Conservation (phyloP, 2,113 vertebrate genomes). For the Cisticola juncidis region DNA sequence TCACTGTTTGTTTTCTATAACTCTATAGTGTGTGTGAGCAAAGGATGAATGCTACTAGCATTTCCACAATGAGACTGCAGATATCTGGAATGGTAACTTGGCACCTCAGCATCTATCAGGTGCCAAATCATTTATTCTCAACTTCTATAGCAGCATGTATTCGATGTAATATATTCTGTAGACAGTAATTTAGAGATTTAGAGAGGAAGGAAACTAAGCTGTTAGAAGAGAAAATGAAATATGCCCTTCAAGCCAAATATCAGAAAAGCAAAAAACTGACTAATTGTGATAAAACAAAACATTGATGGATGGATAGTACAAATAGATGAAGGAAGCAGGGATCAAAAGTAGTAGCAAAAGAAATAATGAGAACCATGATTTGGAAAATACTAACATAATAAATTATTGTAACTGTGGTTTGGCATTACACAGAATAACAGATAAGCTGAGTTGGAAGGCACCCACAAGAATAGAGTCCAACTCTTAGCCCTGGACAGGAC, state of each 20-base stretch:
- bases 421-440: neutral
- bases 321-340: neutral
- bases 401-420: neutral
- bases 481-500: neutral
- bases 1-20: conserved; percentile 17
- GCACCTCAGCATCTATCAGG: neutral
- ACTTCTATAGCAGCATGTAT: neutral
- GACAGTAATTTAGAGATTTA: conserved; percentile 12
- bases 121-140: conserved; percentile 2
- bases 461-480: fast-evolving
- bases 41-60: neutral
- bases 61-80: conserved; percentile 6
- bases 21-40: neutral
- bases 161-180: neutral
- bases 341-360: neutral
- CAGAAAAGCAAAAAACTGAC: neutral
- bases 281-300: neutral
- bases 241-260: neutral
- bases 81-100: conserved; percentile 4
- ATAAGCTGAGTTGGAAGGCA: neutral
- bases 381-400: neutral
- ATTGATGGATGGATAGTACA: neutral
- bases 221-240: neutral
- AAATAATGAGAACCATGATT: neutral
- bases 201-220: conserved; percentile 21